Evolutionary conservation across 2,797 vertebrate species (phyloP), one percentile per base, ranked within the genome.

Genomic region (Jordanella pulchra): DNA sequence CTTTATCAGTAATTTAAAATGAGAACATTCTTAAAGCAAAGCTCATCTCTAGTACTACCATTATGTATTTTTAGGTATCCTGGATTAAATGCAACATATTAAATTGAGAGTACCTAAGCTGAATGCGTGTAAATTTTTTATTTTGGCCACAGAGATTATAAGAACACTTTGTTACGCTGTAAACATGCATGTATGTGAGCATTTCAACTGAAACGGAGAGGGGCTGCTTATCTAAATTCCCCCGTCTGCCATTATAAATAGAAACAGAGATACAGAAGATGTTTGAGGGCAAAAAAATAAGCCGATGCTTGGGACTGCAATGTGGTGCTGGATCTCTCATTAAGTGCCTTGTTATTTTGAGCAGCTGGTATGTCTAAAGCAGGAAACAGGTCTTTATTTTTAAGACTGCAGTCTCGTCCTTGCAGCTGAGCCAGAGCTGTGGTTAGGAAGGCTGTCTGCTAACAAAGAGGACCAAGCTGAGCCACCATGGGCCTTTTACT

Each of bases 311-410:
- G 89, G 84, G 89, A 88, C 91, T 92, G 92, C 87, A 89, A 93
- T 94, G 92, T 92, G 91, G 90, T 76, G 91, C 91, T 93, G 92
- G 89, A 93, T 93, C 92, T 93, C 92, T 93, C 92, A 94, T 95
- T 97, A 96, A 96, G 95, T 96, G 96, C 94, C 95, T 93, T 94
- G 95, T 97, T 98, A 98, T 98, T 99, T 97, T 96, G 96, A 95
- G 96, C 95, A 92, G 89, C 92, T 95, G 95, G 94, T 94, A 93
- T 91, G 95, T 96, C 95, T 97, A 97, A 97, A 97, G 95, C 95
- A 97, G 96, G 96, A 97, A 97, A 96, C 94, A 93, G 92, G 89
- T 87, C 95, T 96, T 96, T 97, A 97, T 97, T 94, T 98, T 96
- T 95, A 95, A 96, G 95, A 94, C 93, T 93, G 39, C 92, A 93